Percentiles rank a stretch among this genome's conserved stretches.
Conservation (phyloP, 2,113 vertebrate species). For the western clawed frog (Xenopus tropicalis) region UCB_Xtro_10.0 CM004443.2:210192501-210193000, state of each 20-base stretch:
- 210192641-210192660: conserved; percentile 10
- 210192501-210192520: too few relatives aligned
- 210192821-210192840: conserved; percentile 75
- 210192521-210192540: too few relatives aligned
- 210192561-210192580: too few relatives aligned
- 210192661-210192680: conserved; percentile 35
- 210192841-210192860: conserved; percentile 83
- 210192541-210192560: too few relatives aligned
- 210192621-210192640: conserved; percentile 9
- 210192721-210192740: conserved; percentile 54
- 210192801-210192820: conserved; percentile 61
- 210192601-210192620: conserved; percentile 1
- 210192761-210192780: conserved; percentile 71
- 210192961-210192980: conserved; percentile 15
- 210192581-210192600: too few relatives aligned
- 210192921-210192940: conserved; percentile 44
- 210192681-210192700: conserved; percentile 43
- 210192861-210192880: conserved; percentile 81
- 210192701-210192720: neutral
- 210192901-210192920: conserved; percentile 68
- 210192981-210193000: neutral
- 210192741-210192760: conserved; percentile 72
- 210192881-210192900: conserved; percentile 76
- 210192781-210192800: conserved; percentile 72
- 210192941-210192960: conserved; percentile 48